These are phyloP conservation scores for Lamprotornis superbus DNA, from an alignment of 2,113 vertebrate genomes.

Conservation along the genomic window DNA sequence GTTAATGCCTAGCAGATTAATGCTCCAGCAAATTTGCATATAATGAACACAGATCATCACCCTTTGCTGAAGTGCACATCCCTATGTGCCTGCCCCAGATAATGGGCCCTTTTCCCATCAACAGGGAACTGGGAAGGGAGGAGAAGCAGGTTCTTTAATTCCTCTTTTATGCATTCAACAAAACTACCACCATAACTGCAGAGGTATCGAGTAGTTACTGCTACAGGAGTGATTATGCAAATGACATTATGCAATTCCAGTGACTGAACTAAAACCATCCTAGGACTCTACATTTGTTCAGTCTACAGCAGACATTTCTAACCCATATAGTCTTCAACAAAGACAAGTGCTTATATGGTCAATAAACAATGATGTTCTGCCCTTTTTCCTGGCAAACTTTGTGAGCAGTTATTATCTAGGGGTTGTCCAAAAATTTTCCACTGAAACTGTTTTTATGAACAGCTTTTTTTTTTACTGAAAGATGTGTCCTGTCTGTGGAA, in stretches of 20 bases:
- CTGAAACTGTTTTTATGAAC: neutral
- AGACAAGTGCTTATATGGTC: neutral
- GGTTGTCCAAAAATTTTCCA: neutral
- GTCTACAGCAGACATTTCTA: neutral
- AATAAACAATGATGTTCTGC: neutral
- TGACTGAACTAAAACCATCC: neutral
- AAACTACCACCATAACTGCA: neutral
- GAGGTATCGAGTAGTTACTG: neutral
- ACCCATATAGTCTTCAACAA: neutral
- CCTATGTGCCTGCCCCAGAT: conserved; percentile 40
- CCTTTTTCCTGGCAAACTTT: neutral
- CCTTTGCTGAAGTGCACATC: conserved; percentile 34
- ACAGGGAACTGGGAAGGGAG: neutral
- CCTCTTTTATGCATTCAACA: neutral
- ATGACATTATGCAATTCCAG: neutral
- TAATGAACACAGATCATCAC: conserved; percentile 49
- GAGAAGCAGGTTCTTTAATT: conserved; percentile 11
- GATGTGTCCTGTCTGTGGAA: neutral
- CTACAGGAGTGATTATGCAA: neutral
- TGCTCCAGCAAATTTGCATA: conserved; percentile 62
- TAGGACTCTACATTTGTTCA: neutral
- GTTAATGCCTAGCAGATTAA: conserved; percentile 65
- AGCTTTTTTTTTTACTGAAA: neutral
- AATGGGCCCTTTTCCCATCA: neutral
- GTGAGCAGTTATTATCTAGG: neutral